Percentiles rank a stretch among this genome's conserved stretches.
phyloP scores from a whole-genome alignment of 2,113 vertebrate genomes.

The Syngnathus scovelli region DNA sequence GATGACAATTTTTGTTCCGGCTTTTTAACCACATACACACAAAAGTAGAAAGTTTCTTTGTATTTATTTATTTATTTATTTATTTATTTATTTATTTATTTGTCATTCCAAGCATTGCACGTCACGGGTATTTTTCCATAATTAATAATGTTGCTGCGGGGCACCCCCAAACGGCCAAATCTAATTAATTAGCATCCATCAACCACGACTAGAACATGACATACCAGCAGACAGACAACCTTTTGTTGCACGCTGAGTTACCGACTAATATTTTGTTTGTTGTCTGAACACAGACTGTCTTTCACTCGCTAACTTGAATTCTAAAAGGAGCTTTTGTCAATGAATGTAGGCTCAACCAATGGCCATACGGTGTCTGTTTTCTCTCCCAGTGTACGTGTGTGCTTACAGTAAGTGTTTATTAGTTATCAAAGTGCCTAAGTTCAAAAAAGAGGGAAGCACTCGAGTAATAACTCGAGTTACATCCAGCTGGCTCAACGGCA shows the following conservation, averaged over 20 bases:
- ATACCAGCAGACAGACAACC: slow-evolving; percentile 5
- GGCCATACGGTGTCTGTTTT: slow-evolving; percentile 2
- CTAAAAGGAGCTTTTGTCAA: slow-evolving; percentile 40
- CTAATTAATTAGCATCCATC: slow-evolving; percentile 8
- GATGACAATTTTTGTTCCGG: too few relatives aligned
- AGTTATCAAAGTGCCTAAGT: slow-evolving; percentile 25
- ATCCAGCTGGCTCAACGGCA: slow-evolving; percentile 43
- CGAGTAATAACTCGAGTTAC: slow-evolving; percentile 61
- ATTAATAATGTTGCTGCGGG: background rate
- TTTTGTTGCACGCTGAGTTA: slow-evolving; percentile 9
- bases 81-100: background rate
- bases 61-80: background rate
- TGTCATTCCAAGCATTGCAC: background rate
- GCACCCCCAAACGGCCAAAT: background rate
- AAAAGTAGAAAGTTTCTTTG: too few relatives aligned
- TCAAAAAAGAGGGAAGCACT: slow-evolving; percentile 48
- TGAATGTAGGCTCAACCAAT: slow-evolving; percentile 20
- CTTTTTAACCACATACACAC: slow-evolving; percentile 1
- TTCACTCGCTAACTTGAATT: slow-evolving; percentile 2
- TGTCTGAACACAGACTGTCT: background rate
- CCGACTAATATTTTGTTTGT: background rate
- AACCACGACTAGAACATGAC: slow-evolving; percentile 16
- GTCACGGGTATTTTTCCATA: background rate
- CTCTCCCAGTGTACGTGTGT: slow-evolving; percentile 15
- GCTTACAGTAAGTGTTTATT: slow-evolving; percentile 10